Base-by-base conservation (phyloP, 2,888 invertebrate species). In the Xestia rhomboidea region DNA sequence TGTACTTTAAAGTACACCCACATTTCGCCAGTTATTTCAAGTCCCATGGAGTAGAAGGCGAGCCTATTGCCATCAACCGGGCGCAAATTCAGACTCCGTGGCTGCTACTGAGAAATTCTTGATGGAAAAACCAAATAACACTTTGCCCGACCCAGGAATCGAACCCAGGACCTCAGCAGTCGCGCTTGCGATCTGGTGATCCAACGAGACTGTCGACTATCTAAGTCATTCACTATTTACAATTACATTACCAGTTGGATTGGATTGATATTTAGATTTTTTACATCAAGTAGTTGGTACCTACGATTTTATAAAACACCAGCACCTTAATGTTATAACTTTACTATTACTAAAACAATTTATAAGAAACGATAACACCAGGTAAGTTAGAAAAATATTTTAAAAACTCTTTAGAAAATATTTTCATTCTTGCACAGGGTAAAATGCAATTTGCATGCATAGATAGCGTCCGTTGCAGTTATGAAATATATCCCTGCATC, bases 391-490 rank as follows among this genome's bases (percentile, higher is more conserved):
- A 78, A 73, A 64, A 77, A 84, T 74, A 69, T 84, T 74, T 77
- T 54, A 60, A 83, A 76, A 83, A 66, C 51, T 73, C 75, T 80
- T 71, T 71, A 77, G 75, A 72, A 81, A 82, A 78, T 76, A 85
- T 75, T 81, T 87, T 82, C 79, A 80, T 81, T 81, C 76, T 74
- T 75, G 73, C 77, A 66, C 75, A 77, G 82, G 83, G 87, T 86
- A 81, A 79, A 87, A 83, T 57, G 66, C 75, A 82, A 89, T 90
- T 90, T 88, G 87, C 90, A 88, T 91, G 68, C 82, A 82, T 76
- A 91, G 89, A 90, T 89, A 90, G 86, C 70, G 84, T 81, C 81
- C 79, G 85, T 82, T 86, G 88, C 88, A 86, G 86, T 83, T 88
- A 82, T 89, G 85, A 88, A 85, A 88, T 86, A 83, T 84, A 86